Evolutionary conservation across 1,140 invertebrate genomes (phyloP), one percentile per base, ranked within the genome.

Genomic region (Dinothrombium tinctorium): DNA sequence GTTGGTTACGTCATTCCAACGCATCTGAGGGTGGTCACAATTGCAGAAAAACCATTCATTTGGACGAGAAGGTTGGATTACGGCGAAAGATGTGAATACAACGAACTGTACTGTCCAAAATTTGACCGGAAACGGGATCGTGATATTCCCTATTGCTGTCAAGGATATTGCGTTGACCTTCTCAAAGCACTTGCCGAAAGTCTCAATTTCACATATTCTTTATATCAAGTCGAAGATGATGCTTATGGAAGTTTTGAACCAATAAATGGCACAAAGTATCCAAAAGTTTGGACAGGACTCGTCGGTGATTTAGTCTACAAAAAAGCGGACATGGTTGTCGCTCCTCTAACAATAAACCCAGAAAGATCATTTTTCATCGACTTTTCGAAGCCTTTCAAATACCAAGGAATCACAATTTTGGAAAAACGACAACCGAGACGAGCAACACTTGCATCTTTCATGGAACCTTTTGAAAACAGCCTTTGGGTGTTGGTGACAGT

Each of bases 321-420:
- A 56, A 64, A 74, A 49, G 87, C 87, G 3, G 92, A 98, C 63
- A 81, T 98, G 75, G 92, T 95, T 47, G 86, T 96, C 5, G 92
- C 90, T 35, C 90, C 92, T 28, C 65, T 98, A 35, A 95, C 89
- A 28, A 96, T 98, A 51, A 96, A 90, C 62, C 89, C 90, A n/a
- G 90, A 98, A 66, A 64, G 92, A 52, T 87, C 89, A 4, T 15
- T 35, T 17, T 22, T 80, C 53, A 94, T 98, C 48, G 90, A 96
- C 56, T 98, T 99, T 60, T 92, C 87, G 52, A 96, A 96, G 60
- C 92, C 92, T 20, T 99, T 96, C 62, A 95, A 98, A 63, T 96
- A 95, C 61, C 90, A 96, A 51, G 72, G 43, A 15, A 44, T 47
- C 4, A 41, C 46, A 15, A 46, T 47, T 11, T 33, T 46, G 28